These are phyloP conservation scores for Timema cristinae DNA, from an alignment of 2,888 invertebrate genomes.

Conservation along the genomic window DNA sequence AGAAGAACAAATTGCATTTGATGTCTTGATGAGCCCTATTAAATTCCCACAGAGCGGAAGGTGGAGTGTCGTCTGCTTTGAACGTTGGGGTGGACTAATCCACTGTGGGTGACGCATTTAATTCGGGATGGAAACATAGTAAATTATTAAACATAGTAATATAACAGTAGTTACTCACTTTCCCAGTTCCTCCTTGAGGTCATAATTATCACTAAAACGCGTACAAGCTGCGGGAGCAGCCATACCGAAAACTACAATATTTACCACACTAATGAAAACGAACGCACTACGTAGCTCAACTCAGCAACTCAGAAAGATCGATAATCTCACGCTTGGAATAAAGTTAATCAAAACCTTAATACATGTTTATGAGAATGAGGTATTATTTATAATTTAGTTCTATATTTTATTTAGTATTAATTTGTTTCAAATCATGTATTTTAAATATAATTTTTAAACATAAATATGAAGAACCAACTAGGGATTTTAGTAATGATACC, in stretches of 20 bases:
- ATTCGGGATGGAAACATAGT: background rate
- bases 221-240: slow-evolving; percentile 88
- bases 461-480: too few relatives aligned
- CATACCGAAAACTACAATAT: slow-evolving; percentile 57
- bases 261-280: slow-evolving; percentile 36
- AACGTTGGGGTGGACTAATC: slow-evolving; percentile 21
- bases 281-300: slow-evolving; percentile 37
- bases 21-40: slow-evolving; percentile 8
- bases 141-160: slow-evolving; percentile 19
- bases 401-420: too few relatives aligned
- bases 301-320: slow-evolving; percentile 35
- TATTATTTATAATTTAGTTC: too few relatives aligned
- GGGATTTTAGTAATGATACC: too few relatives aligned
- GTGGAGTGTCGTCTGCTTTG: slow-evolving; percentile 25
- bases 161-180: slow-evolving; percentile 68
- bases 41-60: slow-evolving; percentile 13
- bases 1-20: too few relatives aligned
- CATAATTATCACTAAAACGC: slow-evolving; percentile 99
- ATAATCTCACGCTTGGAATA: slow-evolving; percentile 25
- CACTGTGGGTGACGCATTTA: slow-evolving; percentile 6
- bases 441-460: too few relatives aligned
- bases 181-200: slow-evolving; percentile 98
- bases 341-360: background rate
- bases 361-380: too few relatives aligned
- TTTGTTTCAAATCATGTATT: too few relatives aligned